A percentile compares a stretch with the other conserved stretches of the same genome.
phyloP scores from a whole-genome alignment of 2,113 vertebrate genomes.

The Oryctolagus cuniculus region DNA sequence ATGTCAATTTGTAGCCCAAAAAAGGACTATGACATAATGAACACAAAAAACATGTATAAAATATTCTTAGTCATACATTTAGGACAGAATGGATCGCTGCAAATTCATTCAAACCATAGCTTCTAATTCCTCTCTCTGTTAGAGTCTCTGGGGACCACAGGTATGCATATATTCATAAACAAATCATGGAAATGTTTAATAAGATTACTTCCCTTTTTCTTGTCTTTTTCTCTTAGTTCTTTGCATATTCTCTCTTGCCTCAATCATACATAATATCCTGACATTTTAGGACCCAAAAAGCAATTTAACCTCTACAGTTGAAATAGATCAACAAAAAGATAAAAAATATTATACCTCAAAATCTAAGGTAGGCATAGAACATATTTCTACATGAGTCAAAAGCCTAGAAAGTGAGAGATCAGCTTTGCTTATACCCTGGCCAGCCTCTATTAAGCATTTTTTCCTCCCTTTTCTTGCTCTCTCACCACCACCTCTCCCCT shows the following conservation, averaged over 20 bases:
- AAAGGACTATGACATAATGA: not conserved
- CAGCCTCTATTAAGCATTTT: not conserved
- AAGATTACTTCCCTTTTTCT: conserved; percentile 9
- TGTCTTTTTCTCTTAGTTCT: not conserved
- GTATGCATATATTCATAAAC: not conserved
- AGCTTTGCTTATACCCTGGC: not conserved
- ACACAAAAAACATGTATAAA: not conserved
- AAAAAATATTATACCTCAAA: not conserved
- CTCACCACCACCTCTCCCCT: not conserved
- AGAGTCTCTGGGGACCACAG: not conserved
- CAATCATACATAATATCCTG: not conserved
- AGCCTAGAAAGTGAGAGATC: not conserved
- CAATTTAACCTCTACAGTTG: not conserved
- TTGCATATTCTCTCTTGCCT: conserved; percentile 3
- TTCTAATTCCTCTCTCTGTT: conserved; percentile 23
- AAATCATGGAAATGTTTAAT: conserved; percentile 36
- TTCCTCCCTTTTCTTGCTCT: not conserved
- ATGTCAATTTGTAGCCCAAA: conserved; percentile 12
- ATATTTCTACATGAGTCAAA: not conserved
- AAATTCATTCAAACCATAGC: not conserved
- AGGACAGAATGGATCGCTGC: conserved; percentile 19
- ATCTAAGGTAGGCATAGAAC: not conserved
- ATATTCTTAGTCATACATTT: conserved; percentile 52
- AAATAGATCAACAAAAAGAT: conserved; percentile 8
- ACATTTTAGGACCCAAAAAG: conserved; percentile 22